These are phyloP conservation scores for Conchocele bisecta DNA, from an alignment of 2,888 invertebrate species.

Conservation along the genomic window DNA sequence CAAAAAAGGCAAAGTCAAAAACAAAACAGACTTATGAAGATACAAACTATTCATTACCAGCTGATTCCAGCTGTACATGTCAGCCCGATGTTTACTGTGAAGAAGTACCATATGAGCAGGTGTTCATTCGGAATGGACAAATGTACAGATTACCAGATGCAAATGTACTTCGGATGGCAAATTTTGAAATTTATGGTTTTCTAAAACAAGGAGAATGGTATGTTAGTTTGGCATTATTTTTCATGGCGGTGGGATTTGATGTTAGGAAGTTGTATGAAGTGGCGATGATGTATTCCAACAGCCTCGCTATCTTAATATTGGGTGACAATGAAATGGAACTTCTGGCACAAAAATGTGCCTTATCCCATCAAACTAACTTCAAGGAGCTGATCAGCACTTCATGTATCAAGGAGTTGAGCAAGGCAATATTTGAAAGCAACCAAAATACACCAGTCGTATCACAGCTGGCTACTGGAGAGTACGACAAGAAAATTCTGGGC, in stretches of 20 bases:
- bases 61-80: slow-evolving; percentile 15
- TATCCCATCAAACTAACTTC: neutral
- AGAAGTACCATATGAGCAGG: slow-evolving; percentile 35
- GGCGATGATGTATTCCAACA: neutral
- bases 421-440: neutral
- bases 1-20: too few relatives aligned
- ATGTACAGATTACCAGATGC: slow-evolving; percentile 34
- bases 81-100: neutral
- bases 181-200: slow-evolving; percentile 30
- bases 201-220: slow-evolving; percentile 10
- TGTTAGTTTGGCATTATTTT: slow-evolving; percentile 12
- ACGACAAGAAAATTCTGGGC: neutral
- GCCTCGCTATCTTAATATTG: neutral
- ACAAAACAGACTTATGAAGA: too few relatives aligned
- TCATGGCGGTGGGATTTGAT: neutral
- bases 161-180: slow-evolving; percentile 18
- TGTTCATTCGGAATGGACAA: slow-evolving; percentile 36
- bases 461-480: neutral
- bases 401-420: neutral
- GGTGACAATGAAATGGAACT: slow-evolving; percentile 16
- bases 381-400: slow-evolving; percentile 6
- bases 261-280: slow-evolving; percentile 4
- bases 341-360: neutral
- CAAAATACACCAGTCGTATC: neutral
- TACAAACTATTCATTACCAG: neutral